Evolutionary conservation across 1,140 invertebrate species (phyloP), one percentile per base, ranked within the genome.

Genomic region (Nebria ingens): DNA sequence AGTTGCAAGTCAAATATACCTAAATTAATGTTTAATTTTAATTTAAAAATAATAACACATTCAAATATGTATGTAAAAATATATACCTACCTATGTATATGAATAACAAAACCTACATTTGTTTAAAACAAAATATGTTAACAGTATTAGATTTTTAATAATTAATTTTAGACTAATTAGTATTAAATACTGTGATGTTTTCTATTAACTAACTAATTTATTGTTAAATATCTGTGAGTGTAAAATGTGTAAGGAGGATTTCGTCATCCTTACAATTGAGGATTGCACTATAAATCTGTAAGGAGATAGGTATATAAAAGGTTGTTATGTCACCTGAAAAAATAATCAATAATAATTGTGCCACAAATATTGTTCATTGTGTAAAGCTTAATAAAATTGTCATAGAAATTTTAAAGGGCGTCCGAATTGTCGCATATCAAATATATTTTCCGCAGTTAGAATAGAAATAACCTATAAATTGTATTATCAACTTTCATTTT

Each of bases 331-430:
- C 40, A 45, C 40, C 40, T 45, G 40, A 45, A 6, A n/a, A 34
- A 34, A 34, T 34, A 34, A 34, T 34, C 25, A 34, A 34, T 34
- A 34, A 34, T 45, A 45, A 45, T 45, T 45, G 15, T 45, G 40
- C 40, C 40, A 45, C 40, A 45, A 45, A 45, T 4, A 4, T 45
- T 45, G 40, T 45, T 45, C 40, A 45, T 45, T 45, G 40, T 45
- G 17, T 17, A 45, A 9, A 11, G 40, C 15, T 45, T 45, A 45
- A 11, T 45, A 45, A 45, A 11, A 45, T 11, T 45, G 40, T 45
- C 9, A 45, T 45, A 45, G 40, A 45, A 34, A 9, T 34, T 34
- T n/a, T n/a, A n/a, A n/a, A n/a, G n/a, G n/a, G n/a, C n/a, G n/a
- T n/a, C n/a, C n/a, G n/a, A n/a, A n/a, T n/a, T n/a, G n/a, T n/a